These are phyloP conservation scores for Agriopis leucophaearia DNA, from an alignment of 2,888 invertebrate species.

Conservation along the genomic window DNA sequence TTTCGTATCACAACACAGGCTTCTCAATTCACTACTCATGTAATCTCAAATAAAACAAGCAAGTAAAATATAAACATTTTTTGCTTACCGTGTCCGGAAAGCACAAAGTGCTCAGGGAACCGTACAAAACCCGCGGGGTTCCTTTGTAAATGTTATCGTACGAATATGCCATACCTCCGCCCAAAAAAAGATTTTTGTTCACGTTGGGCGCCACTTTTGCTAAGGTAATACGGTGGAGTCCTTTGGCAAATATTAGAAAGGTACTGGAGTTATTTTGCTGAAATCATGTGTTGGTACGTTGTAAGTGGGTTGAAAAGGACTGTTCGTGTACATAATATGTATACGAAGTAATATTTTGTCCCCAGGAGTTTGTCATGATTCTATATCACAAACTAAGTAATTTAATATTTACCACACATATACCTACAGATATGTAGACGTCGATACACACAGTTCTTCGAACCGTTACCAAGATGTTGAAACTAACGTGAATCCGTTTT, in stretches of 20 bases:
- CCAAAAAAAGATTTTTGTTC: constrained; percentile 36
- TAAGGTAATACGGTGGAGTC: constrained; percentile 30
- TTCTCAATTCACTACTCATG: constrained; percentile 8
- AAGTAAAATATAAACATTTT: constrained; percentile 32
- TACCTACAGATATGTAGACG: background rate
- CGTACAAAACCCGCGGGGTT: constrained; percentile 42
- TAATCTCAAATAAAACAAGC: constrained; percentile 25
- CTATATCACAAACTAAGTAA: background rate
- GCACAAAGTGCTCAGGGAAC: constrained; percentile 45
- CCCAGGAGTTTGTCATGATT: background rate
- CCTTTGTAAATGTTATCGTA: constrained; percentile 45
- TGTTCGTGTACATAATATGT: constrained; percentile 7
- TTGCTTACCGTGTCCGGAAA: constrained; percentile 35
- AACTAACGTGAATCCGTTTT: constrained; percentile 16
- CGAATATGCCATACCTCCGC: constrained; percentile 42
- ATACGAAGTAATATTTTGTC: constrained; percentile 4
- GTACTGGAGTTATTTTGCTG: constrained; percentile 31
- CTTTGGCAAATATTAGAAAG: constrained; percentile 33
- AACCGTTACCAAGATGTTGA: constrained; percentile 9
- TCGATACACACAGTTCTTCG: background rate
- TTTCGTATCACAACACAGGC: constrained; percentile 17
- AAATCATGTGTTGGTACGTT: constrained; percentile 25
- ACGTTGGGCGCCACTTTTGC: constrained; percentile 41
- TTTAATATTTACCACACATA: constrained; percentile 1
- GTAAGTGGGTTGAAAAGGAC: constrained; percentile 15